A percentile compares a stretch with the other conserved stretches of the same genome.
Conservation (phyloP, 2,888 invertebrate species). For the Agrotis exclamationis region DNA sequence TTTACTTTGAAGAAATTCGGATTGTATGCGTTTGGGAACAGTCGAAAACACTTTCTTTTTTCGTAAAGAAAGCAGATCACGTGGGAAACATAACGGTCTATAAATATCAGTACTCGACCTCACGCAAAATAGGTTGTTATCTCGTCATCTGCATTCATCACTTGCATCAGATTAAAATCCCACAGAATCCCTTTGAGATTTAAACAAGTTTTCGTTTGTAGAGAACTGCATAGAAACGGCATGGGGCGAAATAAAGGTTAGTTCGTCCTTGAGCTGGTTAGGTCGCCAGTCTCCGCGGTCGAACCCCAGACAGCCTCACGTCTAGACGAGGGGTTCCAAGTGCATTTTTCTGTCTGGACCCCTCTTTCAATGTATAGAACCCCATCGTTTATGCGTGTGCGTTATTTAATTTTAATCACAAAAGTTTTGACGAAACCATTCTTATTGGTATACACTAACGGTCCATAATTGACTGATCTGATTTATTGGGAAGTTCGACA, state of each 20-base stretch:
- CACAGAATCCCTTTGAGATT: not conserved
- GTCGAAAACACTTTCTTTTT: too few relatives aligned
- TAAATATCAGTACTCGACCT: not conserved
- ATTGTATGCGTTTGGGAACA: too few relatives aligned
- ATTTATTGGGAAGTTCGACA: conserved; percentile 46
- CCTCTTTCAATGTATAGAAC: conserved; percentile 78
- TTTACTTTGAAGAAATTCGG: too few relatives aligned
- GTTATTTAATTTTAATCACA: conserved; percentile 84
- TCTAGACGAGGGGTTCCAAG: conserved; percentile 90
- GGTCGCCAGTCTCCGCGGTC: conserved; percentile 73
- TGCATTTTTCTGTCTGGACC: conserved; percentile 90
- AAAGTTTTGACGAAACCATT: conserved; percentile 51
- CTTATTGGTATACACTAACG: conserved; percentile 51
- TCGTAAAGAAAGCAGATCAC: not conserved
- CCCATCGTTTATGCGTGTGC: conserved; percentile 83
- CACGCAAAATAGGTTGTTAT: not conserved
- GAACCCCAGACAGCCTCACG: conserved; percentile 80
- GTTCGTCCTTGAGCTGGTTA: conserved; percentile 72
- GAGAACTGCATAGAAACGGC: not conserved
- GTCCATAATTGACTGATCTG: conserved; percentile 53
- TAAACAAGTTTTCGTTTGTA: conserved; percentile 16
- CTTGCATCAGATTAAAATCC: not conserved
- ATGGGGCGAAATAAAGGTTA: not conserved
- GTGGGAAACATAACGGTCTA: not conserved
- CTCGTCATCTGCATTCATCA: not conserved